Base-by-base conservation (phyloP, 1,140 invertebrate genomes). In the Brachionus sp. region DNA sequence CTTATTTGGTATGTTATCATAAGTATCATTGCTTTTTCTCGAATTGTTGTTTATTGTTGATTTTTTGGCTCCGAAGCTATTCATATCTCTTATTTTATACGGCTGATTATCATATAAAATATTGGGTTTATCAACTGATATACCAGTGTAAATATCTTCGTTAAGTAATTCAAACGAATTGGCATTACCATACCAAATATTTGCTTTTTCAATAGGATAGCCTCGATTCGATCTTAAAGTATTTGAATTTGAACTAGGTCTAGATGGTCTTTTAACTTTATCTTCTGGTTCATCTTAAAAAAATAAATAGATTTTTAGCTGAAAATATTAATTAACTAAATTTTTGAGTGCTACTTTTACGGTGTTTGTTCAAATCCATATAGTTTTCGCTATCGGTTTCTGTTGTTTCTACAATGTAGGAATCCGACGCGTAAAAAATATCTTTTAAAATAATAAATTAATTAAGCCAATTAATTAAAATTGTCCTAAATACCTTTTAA, bases 61-160 rank as follows among this genome's bases (percentile, higher is more conserved):
- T 39, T 33, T 37, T 62, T 80, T 80, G 3, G 9, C 57, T 23
- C 33, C 50, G 16, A 80, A 80, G 35, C 77, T 57, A 16, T 80
- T 80, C 25, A 37, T 62, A 29, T 80, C 39, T 16, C 7, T 57
- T 33, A 62, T 12, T 66, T 66, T 66, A 25, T 78, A 57, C 10
- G 77, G 77, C 19, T 80, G 77, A 66, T 57, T 66, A 5, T 78
- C 75, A 50, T 62, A 57, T 9, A 80, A 44, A 12, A 16, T 19
- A n/a, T 33, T 66, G 1, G 77, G 77, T 19, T 50, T 78, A 37
- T 80, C 77, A n/a, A 80, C 77, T 12, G 77, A 80, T 80, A 80
- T 57, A 13, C 77, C 77, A 66, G n/a, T 80, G 23, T 37, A 80
- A 6, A 62, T 33, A 19, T 80, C 77, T 25, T 75, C 70, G 19